phyloP scores from a whole-genome alignment of 2,797 vertebrate species.

The Gobio occitaniae region DNA sequence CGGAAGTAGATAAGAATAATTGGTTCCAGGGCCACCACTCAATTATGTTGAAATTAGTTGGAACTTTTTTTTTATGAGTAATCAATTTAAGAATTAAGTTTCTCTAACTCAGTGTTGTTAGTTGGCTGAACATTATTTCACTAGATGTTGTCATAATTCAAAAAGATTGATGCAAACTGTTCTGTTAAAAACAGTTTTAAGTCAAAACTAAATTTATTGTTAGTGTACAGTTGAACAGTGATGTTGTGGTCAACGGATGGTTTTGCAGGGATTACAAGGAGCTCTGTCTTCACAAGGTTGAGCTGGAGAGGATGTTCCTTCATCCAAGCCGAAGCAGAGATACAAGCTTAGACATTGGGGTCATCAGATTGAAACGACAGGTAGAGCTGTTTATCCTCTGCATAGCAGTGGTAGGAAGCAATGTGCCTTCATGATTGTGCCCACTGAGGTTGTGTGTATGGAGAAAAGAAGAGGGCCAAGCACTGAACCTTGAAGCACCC shows the following conservation, averaged over 20 bases:
- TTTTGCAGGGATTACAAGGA: slow-evolving; percentile 12
- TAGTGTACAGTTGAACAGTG: background rate
- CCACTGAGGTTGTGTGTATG: background rate
- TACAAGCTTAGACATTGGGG: too few relatives aligned
- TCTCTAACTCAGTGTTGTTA: background rate
- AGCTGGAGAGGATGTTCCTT: background rate
- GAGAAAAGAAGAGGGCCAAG: background rate
- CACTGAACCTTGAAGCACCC: background rate
- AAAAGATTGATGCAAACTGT: background rate
- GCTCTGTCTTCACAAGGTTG: background rate
- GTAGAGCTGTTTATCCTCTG: background rate
- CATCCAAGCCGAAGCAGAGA: background rate
- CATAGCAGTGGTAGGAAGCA: background rate
- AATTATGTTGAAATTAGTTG: slow-evolving; percentile 10
- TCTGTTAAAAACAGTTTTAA: background rate
- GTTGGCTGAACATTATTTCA: slow-evolving; percentile 2
- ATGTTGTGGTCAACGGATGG: background rate
- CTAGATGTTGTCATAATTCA: background rate
- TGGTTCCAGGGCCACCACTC: background rate
- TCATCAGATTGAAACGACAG: background rate
- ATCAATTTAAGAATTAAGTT: background rate
- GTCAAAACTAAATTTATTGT: background rate
- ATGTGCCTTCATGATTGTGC: background rate
- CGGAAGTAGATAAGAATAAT: background rate
- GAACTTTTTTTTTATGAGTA: background rate